A percentile compares a stretch with the other conserved stretches of the same genome.
Conservation (phyloP, 2,113 vertebrate genomes). For the Burhinus bistriatus region DNA sequence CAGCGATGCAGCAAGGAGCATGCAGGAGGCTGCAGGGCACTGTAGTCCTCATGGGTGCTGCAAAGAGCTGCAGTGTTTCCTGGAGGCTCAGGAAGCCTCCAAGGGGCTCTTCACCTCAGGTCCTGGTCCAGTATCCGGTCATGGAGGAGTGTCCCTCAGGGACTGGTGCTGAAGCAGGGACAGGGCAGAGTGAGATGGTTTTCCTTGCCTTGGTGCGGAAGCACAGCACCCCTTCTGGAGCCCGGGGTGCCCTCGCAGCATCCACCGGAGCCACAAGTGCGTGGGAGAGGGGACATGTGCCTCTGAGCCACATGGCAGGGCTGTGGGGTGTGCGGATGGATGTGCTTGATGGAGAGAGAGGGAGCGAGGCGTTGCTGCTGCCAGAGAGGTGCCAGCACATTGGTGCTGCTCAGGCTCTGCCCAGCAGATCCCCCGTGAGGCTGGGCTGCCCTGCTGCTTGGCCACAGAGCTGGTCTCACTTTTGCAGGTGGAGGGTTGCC, state of each 20-base stretch:
- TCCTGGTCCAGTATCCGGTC: not conserved
- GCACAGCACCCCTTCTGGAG: rapidly evolving
- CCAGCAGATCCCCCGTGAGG: rapidly evolving
- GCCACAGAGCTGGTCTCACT: rapidly evolving
- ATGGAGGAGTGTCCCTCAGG: not conserved
- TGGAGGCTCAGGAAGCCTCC: not conserved
- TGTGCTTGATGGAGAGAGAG: rapidly evolving
- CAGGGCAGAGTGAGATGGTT: not conserved
- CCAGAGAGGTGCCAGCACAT: rapidly evolving
- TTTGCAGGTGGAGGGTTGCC: not conserved
- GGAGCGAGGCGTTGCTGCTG: rapidly evolving
- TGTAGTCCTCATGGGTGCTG: not conserved
- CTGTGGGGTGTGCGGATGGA: rapidly evolving
- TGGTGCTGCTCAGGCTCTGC: not conserved
- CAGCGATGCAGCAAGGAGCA: rapidly evolving
- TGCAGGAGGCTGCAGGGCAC: not conserved
- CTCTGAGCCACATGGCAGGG: rapidly evolving
- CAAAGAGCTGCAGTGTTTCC: not conserved
- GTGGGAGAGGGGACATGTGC: not conserved
- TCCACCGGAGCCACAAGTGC: rapidly evolving
- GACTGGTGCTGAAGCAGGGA: not conserved
- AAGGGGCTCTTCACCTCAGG: not conserved
- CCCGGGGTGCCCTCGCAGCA: rapidly evolving
- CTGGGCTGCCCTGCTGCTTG: rapidly evolving
- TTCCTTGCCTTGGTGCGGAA: rapidly evolving